phyloP scores from a whole-genome alignment of 2,113 vertebrate species.

The Rhabdomys dilectus region DNA sequence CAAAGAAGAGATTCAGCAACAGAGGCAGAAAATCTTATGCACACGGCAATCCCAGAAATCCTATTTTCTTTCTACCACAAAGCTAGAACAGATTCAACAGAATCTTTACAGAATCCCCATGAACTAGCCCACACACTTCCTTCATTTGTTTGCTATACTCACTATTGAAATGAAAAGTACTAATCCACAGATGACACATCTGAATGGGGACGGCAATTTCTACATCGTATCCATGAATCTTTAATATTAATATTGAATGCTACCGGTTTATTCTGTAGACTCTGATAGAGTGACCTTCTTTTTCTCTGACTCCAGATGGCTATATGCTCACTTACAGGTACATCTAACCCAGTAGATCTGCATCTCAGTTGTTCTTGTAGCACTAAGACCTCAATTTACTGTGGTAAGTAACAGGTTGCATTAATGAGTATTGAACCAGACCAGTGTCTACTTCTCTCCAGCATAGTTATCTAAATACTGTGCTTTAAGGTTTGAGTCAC shows the following conservation, averaged over 20 bases:
- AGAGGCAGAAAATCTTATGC: background rate
- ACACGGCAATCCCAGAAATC: background rate
- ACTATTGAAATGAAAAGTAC: constrained; percentile 31
- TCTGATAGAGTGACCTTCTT: background rate
- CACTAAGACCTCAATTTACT: background rate
- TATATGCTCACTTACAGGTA: background rate
- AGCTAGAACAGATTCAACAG: constrained; percentile 1
- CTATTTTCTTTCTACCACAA: background rate
- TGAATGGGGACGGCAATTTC: background rate
- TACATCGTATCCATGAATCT: background rate
- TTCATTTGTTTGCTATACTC: background rate
- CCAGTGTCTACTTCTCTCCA: background rate
- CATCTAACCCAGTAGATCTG: background rate
- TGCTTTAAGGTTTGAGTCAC: background rate
- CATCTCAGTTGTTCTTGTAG: background rate
- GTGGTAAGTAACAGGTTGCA: background rate
- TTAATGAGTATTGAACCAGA: background rate
- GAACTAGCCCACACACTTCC: background rate
- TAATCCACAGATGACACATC: background rate
- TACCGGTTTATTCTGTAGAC: background rate
- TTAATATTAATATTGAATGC: background rate
- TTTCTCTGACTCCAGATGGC: background rate
- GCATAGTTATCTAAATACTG: background rate
- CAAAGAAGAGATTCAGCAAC: background rate
- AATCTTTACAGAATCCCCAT: background rate